phyloP scores from a whole-genome alignment of 2,888 invertebrate species.

The Catonia carolina region DNA sequence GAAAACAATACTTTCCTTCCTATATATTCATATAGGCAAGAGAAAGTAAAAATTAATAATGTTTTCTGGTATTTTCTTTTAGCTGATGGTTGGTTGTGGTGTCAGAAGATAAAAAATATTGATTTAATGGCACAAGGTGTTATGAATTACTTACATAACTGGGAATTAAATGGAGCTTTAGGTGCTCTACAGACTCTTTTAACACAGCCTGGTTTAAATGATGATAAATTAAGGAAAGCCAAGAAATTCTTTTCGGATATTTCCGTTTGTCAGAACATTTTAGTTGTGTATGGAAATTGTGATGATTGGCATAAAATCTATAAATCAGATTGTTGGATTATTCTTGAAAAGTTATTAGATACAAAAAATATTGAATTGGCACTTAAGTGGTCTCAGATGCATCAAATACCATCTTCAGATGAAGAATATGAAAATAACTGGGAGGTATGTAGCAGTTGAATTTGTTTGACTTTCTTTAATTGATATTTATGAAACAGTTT shows the following conservation, averaged over 20 bases:
- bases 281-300: too few relatives aligned
- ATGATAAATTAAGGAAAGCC: background rate
- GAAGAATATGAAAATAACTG: background rate
- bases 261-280: constrained; percentile 1
- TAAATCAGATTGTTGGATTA: constrained; percentile 32
- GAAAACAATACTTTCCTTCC: too few relatives aligned
- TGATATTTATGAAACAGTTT: too few relatives aligned
- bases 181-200: constrained; percentile 11
- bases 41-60: too few relatives aligned
- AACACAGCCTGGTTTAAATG: background rate
- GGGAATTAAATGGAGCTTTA: constrained; percentile 10
- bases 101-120: constrained; percentile 13
- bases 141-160: constrained; percentile 16
- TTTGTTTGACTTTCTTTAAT: too few relatives aligned
- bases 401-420: background rate
- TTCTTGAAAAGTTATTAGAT: constrained; percentile 21
- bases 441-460: constrained; percentile 8
- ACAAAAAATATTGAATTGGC: constrained; percentile 12
- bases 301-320: constrained; percentile 56
- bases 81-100: constrained; percentile 25
- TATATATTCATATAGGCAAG: too few relatives aligned
- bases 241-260: background rate
- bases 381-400: constrained; percentile 16
- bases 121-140: constrained; percentile 11
- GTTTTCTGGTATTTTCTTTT: too few relatives aligned